These are phyloP conservation scores for Lophotriccus pileatus DNA, from an alignment of 2,797 vertebrate species.

Conservation along the genomic window DNA sequence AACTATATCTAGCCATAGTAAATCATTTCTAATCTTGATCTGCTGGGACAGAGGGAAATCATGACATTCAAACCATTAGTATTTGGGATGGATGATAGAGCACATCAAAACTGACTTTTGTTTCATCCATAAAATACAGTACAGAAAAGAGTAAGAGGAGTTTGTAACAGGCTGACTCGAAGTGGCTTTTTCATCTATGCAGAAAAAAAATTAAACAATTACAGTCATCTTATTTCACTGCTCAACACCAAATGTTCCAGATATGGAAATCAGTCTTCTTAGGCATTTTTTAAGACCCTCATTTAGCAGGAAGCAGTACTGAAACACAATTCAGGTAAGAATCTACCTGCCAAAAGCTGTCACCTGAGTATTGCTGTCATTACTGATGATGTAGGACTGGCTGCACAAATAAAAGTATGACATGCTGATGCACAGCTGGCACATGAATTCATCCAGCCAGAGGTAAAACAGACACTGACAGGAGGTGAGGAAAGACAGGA, in stretches of 20 bases:
- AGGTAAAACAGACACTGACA: neutral
- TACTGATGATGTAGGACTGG: neutral
- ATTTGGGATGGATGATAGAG: neutral
- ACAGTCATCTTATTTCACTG: neutral
- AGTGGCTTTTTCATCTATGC: neutral
- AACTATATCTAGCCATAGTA: neutral
- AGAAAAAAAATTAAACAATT: neutral
- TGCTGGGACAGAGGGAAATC: neutral
- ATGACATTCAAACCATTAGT: neutral
- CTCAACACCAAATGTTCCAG: neutral
- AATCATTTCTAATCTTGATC: neutral
- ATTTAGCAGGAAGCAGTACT: neutral
- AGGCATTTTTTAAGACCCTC: neutral
- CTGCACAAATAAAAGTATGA: neutral
- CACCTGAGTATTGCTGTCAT: neutral
- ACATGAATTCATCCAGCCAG: neutral
- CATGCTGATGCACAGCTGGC: slow-evolving; percentile 14
- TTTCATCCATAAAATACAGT: neutral
- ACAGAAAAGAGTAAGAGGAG: neutral
- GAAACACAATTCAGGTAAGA: neutral
- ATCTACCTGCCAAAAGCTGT: neutral
- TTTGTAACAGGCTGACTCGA: neutral
- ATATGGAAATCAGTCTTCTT: neutral
- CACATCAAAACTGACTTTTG: neutral
- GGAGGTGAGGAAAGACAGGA: slow-evolving; percentile 16